Base-by-base conservation (phyloP, 2,888 invertebrate species). In the Lampropteryx suffumata region DNA sequence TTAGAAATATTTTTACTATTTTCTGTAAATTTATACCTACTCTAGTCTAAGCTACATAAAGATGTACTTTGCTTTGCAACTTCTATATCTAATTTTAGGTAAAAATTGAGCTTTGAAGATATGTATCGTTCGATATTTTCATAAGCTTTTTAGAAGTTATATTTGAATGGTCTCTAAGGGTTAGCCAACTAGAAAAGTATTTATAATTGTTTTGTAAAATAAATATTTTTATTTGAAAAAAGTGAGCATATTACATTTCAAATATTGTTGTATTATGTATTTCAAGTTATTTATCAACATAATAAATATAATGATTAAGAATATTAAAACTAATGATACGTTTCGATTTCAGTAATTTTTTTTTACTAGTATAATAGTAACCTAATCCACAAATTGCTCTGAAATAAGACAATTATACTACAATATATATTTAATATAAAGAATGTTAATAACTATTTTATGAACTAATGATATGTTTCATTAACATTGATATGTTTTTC, bases 101-200 rank as follows among this genome's bases (percentile, higher is more conserved):
- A 89, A 90, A 90, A 89, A 90, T 90, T 90, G 89, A 90, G 89
- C 89, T 80, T 88, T 81, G 69, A 79, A 88, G 89, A 90, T 90
- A 89, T 89, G 89, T 84, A 76, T 84, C 79, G 82, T 80, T 81
- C 75, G 68, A 76, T 69, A 53, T 54, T 59, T 55, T 61, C 51
- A 50, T 45, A 55, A 55, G 50, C 48, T 55, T 57, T 44, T 42
- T 24, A 35, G 21, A 8, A 35, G 21, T 35, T 26, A 33, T 46
- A 17, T 39, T 42, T 9, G 11, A 35, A 29, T 33, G 28, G 21
- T 29, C 28, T 27, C 32, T 26, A 32, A 10, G 8, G 26, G 14
- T 45, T 29, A 6, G 24, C 10, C 1, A 24, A 24, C 24, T 14
- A 33, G n/a, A 9, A 33, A 34, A n/a, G 21, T n/a, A 30, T 12